A percentile compares a stretch with the other conserved stretches of the same genome.
phyloP scores from a whole-genome alignment of 2,888 invertebrate species.

The Leptopilina myrica region DNA sequence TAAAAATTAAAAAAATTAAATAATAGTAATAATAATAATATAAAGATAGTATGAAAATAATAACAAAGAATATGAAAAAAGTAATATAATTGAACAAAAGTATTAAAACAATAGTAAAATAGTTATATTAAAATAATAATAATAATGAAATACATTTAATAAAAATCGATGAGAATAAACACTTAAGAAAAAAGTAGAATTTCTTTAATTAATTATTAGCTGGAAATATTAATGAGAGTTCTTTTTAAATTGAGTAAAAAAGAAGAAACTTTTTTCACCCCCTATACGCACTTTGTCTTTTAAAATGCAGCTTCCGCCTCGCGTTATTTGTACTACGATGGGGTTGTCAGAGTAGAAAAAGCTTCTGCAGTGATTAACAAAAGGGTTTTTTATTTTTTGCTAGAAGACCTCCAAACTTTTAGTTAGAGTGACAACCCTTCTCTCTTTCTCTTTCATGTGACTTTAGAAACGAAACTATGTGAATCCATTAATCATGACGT shows the following conservation, averaged over 20 bases:
- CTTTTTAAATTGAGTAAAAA: background rate
- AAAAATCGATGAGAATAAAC: too few relatives aligned
- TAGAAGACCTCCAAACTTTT: slow-evolving; percentile 19
- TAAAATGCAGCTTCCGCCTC: background rate
- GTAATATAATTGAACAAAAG: too few relatives aligned
- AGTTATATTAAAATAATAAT: too few relatives aligned
- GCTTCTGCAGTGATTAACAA: slow-evolving; percentile 37
- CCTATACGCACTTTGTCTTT: background rate
- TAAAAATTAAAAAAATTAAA: too few relatives aligned
- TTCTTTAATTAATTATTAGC: too few relatives aligned
- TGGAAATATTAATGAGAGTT: background rate
- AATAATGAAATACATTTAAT: too few relatives aligned
- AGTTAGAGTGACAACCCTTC: slow-evolving; percentile 26
- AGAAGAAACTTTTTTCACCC: too few relatives aligned
- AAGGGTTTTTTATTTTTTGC: background rate
- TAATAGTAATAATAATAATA: too few relatives aligned
- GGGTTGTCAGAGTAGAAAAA: background rate
- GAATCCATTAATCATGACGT: slow-evolving; percentile 37
- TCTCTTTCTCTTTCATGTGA: slow-evolving; percentile 2
- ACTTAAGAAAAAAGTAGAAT: too few relatives aligned
- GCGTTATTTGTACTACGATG: slow-evolving; percentile 1
- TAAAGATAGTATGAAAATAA: too few relatives aligned
- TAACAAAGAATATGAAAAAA: too few relatives aligned
- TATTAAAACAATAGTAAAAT: too few relatives aligned
- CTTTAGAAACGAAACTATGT: slow-evolving; percentile 23